phyloP scores from a whole-genome alignment of 2,888 invertebrate species.

The Mallateleia sp. region DNA sequence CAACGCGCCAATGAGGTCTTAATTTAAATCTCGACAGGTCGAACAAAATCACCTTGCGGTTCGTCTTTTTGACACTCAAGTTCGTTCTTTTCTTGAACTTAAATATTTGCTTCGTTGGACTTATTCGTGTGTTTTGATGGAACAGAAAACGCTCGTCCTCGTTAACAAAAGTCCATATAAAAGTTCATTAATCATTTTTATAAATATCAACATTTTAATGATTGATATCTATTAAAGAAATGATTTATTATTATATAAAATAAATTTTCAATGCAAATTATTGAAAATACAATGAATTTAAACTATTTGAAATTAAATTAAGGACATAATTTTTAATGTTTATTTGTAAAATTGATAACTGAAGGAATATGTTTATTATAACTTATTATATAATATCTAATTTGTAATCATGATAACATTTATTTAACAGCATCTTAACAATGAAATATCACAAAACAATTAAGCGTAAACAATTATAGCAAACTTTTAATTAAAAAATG shows the following conservation, averaged over 20 bases:
- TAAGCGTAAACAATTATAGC: too few relatives aligned
- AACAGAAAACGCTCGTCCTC: conserved; percentile 15
- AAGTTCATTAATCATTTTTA: conserved; percentile 18
- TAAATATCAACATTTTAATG: conserved; percentile 1
- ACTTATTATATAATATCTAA: too few relatives aligned
- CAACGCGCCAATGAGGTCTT: conserved; percentile 57
- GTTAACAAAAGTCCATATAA: conserved; percentile 9
- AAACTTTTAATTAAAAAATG: too few relatives aligned
- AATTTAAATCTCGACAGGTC: conserved; percentile 62
- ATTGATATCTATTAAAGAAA: not conserved
- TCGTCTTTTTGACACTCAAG: conserved; percentile 63
- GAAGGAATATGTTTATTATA: too few relatives aligned
- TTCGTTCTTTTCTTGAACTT: conserved; percentile 49
- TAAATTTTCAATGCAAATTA: too few relatives aligned
- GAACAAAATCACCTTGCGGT: conserved; percentile 45
- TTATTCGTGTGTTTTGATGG: conserved; percentile 34
- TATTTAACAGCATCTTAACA: too few relatives aligned
- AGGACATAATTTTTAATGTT: too few relatives aligned
- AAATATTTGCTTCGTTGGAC: conserved; percentile 56
- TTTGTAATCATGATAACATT: too few relatives aligned
- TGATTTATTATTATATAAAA: not conserved
- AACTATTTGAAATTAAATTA: too few relatives aligned
- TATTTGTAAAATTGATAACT: too few relatives aligned
- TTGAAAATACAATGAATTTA: too few relatives aligned
- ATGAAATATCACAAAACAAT: too few relatives aligned